phyloP scores from a whole-genome alignment of 2,797 vertebrate genomes.

The Emys orbicularis region DNA sequence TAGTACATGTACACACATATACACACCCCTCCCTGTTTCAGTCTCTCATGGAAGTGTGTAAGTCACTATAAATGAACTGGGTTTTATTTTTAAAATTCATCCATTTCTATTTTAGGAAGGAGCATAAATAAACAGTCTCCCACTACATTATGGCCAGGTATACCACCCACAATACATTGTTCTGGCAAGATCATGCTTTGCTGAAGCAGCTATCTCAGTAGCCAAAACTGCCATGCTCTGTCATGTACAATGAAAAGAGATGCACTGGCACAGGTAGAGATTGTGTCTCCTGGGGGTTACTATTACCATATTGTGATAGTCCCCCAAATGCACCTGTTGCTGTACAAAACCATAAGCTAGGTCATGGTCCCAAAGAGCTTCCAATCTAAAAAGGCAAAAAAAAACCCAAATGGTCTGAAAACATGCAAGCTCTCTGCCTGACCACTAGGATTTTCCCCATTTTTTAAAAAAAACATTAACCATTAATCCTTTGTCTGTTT shows the following conservation, averaged over 20 bases:
- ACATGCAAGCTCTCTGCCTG: neutral
- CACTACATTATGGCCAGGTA: neutral
- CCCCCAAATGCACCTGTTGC: constrained; percentile 16
- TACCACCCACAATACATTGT: neutral
- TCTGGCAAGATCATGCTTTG: neutral
- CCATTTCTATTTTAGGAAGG: neutral
- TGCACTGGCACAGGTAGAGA: no score
- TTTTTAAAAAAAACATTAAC: neutral
- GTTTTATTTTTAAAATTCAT: neutral
- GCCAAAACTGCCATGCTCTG: no score
- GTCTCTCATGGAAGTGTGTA: neutral
- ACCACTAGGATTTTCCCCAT: neutral
- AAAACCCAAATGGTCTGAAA: neutral
- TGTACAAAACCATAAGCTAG: neutral
- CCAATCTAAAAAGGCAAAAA: neutral
- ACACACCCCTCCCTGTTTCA: neutral
- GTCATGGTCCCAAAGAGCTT: constrained; percentile 14
- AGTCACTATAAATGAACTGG: neutral
- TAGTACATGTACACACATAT: neutral
- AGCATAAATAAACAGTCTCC: neutral
- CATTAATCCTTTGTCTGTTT: rapidly evolving
- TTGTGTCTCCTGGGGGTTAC: no score
- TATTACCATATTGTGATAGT: constrained; percentile 13
- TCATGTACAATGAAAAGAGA: no score
- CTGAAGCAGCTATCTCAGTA: no score